A percentile compares a stretch with the other conserved stretches of the same genome.
Evolutionary conservation across 2,797 vertebrate species (phyloP).

Genomic region (Miichthys miiuy): DNA sequence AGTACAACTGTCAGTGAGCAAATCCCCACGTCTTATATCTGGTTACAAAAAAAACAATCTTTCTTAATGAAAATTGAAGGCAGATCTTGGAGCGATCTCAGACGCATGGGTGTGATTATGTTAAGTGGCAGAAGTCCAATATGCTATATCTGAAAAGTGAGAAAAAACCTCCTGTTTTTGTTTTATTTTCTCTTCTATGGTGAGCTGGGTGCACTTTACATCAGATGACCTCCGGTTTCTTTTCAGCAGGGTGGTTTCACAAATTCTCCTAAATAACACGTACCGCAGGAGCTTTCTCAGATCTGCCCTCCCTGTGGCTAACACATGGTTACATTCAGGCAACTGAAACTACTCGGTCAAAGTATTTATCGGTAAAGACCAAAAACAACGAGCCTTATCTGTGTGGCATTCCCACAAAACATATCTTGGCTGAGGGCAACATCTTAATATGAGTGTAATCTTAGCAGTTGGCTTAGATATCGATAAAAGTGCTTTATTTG

Average conservation of each 20-base stretch:
- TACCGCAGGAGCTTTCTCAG: background rate
- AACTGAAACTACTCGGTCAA: background rate
- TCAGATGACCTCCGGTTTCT: background rate
- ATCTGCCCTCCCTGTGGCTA: background rate
- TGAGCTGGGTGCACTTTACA: background rate
- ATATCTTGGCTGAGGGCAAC: background rate
- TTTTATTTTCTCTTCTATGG: background rate
- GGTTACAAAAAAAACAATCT: conserved; percentile 1
- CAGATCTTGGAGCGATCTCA: conserved; percentile 7
- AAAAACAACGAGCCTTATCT: background rate
- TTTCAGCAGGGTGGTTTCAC: background rate
- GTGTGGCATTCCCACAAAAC: background rate
- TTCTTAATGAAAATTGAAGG: background rate
- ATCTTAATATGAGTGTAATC: background rate
- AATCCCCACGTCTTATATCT: conserved; percentile 13
- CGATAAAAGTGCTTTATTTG: background rate
- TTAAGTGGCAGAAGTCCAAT: background rate
- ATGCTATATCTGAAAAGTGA: conserved; percentile 2
- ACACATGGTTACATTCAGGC: background rate
- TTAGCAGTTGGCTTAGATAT: background rate
- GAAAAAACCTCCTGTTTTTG: background rate
- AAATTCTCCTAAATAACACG: background rate
- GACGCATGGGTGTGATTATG: background rate
- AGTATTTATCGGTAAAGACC: background rate
- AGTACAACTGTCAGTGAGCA: conserved; percentile 20